These are phyloP conservation scores for Poecile montanus DNA, from an alignment of 2,797 vertebrate genomes.

Conservation along the genomic window DNA sequence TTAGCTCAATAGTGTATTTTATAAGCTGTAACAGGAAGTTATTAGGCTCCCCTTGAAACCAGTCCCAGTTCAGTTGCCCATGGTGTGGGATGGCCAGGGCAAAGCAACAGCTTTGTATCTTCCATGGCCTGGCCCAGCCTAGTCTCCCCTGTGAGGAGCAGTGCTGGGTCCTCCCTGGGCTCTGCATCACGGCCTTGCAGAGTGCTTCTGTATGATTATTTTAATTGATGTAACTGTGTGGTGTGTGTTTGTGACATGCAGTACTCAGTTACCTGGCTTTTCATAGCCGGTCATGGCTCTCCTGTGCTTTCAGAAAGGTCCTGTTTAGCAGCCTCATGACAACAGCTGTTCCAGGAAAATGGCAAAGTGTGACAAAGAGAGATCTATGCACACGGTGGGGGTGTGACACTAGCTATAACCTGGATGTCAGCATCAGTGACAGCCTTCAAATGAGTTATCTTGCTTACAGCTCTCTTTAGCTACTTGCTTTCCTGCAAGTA, in stretches of 20 bases:
- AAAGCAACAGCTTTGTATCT: rapidly evolving
- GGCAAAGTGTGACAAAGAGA: neutral
- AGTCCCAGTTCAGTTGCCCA: neutral
- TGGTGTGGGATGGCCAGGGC: neutral
- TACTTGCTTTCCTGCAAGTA: neutral
- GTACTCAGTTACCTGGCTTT: neutral
- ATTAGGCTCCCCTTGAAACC: neutral
- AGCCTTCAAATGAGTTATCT: neutral
- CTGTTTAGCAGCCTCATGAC: neutral
- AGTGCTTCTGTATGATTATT: neutral
- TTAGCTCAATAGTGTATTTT: neutral
- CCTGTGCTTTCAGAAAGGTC: neutral
- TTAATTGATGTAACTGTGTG: neutral
- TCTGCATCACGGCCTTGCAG: neutral
- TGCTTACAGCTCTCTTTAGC: neutral
- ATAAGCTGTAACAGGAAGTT: neutral
- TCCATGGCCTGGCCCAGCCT: neutral
- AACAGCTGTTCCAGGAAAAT: neutral
- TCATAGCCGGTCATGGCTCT: neutral
- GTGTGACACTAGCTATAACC: neutral
- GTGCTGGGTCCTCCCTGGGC: neutral
- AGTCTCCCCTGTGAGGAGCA: neutral
- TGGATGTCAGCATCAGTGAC: neutral
- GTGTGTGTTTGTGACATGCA: rapidly evolving
- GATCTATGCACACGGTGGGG: rapidly evolving